Percentiles rank a stretch among this genome's conserved stretches.
These are phyloP conservation scores for Anthrax anthrax DNA, from an alignment of 2,888 invertebrate species.

Conservation along the genomic window DNA sequence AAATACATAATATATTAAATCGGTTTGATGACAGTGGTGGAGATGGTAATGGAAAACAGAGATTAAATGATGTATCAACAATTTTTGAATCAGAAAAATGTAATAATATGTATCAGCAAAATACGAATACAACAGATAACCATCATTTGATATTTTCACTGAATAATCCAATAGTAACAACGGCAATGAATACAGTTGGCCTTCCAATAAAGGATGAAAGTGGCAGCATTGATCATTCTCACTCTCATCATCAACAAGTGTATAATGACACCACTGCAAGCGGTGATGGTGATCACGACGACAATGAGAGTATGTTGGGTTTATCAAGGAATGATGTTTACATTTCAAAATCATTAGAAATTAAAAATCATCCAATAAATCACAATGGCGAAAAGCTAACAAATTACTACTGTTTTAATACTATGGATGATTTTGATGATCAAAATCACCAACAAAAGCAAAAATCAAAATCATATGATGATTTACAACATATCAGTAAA, in stretches of 20 bases:
- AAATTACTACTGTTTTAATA: conserved; percentile 4
- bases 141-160: conserved; percentile 6
- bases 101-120: no score
- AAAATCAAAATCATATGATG: conserved; percentile 17
- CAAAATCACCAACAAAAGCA: conserved; percentile 9
- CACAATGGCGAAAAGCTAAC: conserved; percentile 9
- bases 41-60: no score
- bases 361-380: conserved; percentile 24
- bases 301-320: conserved; percentile 16
- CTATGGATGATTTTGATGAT: no score
- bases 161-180: conserved; percentile 15
- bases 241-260: background rate
- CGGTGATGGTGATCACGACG: background rate
- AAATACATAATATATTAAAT: conserved; percentile 6
- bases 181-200: conserved; percentile 29
- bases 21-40: no score
- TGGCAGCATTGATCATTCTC: no score
- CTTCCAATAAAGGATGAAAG: conserved; percentile 17
- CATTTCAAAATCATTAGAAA: conserved; percentile 29
- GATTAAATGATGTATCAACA: background rate
- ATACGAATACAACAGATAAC: background rate
- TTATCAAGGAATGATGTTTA: conserved; percentile 28
- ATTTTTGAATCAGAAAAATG: background rate
- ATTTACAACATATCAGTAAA: conserved; percentile 6
- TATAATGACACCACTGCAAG: no score